Evolutionary conservation across 2,888 invertebrate genomes (phyloP), one percentile per base, ranked within the genome.

Genomic region (Gymnosoma rotundatum): DNA sequence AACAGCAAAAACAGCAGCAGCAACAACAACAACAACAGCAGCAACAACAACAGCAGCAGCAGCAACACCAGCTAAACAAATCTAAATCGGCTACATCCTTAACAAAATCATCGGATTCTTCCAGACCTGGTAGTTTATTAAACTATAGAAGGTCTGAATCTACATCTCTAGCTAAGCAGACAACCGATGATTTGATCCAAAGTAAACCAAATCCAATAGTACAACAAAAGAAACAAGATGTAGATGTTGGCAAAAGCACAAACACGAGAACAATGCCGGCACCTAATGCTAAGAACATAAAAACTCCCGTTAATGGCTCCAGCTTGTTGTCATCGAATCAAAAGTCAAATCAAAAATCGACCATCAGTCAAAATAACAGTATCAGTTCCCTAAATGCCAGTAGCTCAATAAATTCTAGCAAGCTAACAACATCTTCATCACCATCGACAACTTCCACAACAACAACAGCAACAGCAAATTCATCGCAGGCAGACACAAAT

Each of bases 71-170:
- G 21, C 61, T 18, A 8, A 38, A 61, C 9, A 84, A 74, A 63
- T 7, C 58, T 32, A 84, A 81, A 64, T n/a, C 84, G 18, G 16
- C 54, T n/a, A 38, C 61, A 42, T 32, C 70, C 0, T 72, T 70
- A 38, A 67, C 48, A 20, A 64, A 81, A 45, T 54, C 60, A 9
- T 21, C 78, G 2, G 72, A 78, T 48, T 21, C 63, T 16, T 32
- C 21, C 21, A 78, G 60, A 32, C n/a, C 83, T 21, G 74, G 20
- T 38, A 81, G 64, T 66, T 74, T 84, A 54, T 74, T 84, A 36
- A 84, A 42, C 54, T 84, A 81, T 38, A 78, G 84, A 69, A 69
- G 78, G 64, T 66, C 78, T 1, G 84, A 84, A 25, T 50, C 64
- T 8, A 42, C 64, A 20, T 48, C 72, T 42, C 32, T 20, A 45